Base-by-base conservation (phyloP, 2,888 invertebrate genomes). In the Plagodis pulveraria region DNA sequence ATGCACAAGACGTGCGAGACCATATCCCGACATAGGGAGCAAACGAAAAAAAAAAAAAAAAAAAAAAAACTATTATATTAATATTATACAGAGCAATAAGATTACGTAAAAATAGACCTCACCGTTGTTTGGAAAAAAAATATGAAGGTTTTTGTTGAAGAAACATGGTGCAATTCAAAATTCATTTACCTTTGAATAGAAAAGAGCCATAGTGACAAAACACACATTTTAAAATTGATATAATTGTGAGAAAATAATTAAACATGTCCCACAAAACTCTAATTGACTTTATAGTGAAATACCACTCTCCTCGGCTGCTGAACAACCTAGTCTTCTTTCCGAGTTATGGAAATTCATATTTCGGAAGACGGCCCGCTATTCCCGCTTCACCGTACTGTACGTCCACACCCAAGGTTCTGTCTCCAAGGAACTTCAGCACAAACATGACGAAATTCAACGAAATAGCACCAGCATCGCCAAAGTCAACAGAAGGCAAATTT, bases 401-500 rank as follows among this genome's bases (percentile, higher is more conserved):
- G 12, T 84, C 86, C 11, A 84, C 86, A 2, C 83, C 88, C 0
- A 86, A 74, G 58, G 63, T 86, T 0, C 83, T 80, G 52, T 87
- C 89, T 8, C 83, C 88, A 8, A 83, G 87, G 63, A 80, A 74
- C 56, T 88, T 89, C 50, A 79, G 82, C 63, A 86, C 89, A 48
- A 74, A 78, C 0, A 56, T 76, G 0, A 52, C 77, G 11, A 84
- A 79, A 59, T 80, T 77, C 22, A 83, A 77, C 10, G 83, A 81
- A 61, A 71, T 80, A 6, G 76, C 77, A n/a, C 58, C 80, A 7
- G 66, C 76, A 5, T 80, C 83, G 45, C 73, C 72, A 0, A 79
- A 77, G 22, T 80, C 83, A 67, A 77, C 76, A 5, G 82, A 87
- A 46, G 93, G 93, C 45, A 96, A 95, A 84, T 88, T 96, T 50